A percentile compares a stretch with the other conserved stretches of the same genome.
phyloP scores from a whole-genome alignment of 2,113 vertebrate species.

The Pseudorasbora parva region DNA sequence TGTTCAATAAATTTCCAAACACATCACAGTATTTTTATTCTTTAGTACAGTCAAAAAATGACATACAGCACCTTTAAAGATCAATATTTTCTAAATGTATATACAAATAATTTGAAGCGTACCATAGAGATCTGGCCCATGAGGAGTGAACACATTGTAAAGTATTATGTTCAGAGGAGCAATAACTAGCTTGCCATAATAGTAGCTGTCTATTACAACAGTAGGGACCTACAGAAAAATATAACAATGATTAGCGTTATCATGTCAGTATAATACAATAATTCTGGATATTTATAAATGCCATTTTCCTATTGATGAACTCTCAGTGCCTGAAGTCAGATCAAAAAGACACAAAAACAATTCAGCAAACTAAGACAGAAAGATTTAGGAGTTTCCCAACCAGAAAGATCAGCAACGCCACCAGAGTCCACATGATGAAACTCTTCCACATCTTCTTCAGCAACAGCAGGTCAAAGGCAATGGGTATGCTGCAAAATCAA shows the following conservation, averaged over 20 bases:
- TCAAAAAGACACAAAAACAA: not conserved
- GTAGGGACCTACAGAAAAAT: constrained; percentile 82
- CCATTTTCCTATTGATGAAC: not conserved
- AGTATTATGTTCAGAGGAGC: constrained; percentile 93
- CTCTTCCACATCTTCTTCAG: constrained; percentile 88
- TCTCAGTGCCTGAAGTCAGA: not conserved
- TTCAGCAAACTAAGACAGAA: not conserved
- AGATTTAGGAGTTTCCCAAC: constrained; percentile 71
- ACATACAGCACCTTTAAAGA: not conserved
- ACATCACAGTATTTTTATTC: no score
- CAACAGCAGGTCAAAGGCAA: constrained; percentile 91
- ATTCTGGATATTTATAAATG: not conserved
- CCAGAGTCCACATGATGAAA: constrained; percentile 85
- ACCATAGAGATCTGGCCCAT: constrained; percentile 97
- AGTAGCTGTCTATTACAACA: constrained; percentile 90
- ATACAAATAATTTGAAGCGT: constrained; percentile 46
- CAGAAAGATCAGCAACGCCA: constrained; percentile 88
- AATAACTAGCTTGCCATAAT: constrained; percentile 93
- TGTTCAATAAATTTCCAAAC: no score
- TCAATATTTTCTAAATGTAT: not conserved
- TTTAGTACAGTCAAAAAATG: no score
- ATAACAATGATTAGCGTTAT: not conserved
- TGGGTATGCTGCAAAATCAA: constrained; percentile 81
- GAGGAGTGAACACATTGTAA: constrained; percentile 95
- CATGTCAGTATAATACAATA: not conserved